Base-by-base conservation (phyloP, 2,797 vertebrate genomes). In the Lagodon rhomboides region DNA sequence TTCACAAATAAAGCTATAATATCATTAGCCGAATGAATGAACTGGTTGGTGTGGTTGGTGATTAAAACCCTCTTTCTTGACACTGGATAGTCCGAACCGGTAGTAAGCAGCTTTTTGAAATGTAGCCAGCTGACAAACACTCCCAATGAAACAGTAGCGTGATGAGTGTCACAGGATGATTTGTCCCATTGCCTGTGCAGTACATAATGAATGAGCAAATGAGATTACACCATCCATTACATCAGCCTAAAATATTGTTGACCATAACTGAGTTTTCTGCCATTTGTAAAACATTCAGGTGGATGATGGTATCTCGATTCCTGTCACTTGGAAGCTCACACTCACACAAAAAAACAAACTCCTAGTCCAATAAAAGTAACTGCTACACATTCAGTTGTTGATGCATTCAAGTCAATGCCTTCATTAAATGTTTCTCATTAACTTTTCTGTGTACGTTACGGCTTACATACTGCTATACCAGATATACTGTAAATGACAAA, bases 151-250 rank as follows among this genome's bases (percentile, higher is more conserved):
- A 75, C 49, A 67, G 55, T 0, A 54, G 41, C 61, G 50, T 54
- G 50, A 59, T 25, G 20, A 60, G 54, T 50, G 30, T 65, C 47
- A 50, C 47, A 1, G 54, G 25, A 49, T 68, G 68, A 58, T 67
- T 77, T 74, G 54, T 68, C 23, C 43, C 1, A 9, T 70, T 30
- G 25, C 44, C 61, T 71, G 74, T 58, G 30, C 49, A n/a, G 51
- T 79, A 34, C 77, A 83, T 74, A 76, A 82, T 76, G 23, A 55
- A 76, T 81, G 61, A 78, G 27, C 47, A 38, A 54, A 65, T 59
- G 3, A 66, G 30, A n/a, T 58, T 23, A 59, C 30, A 41, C 17
- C 59, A 46, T n/a, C 30, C 34, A 55, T 58, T 13, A 62, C 49
- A 61, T 49, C 66, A 27, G 67, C 62, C 55, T 62, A 25, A 59